A percentile compares a stretch with the other conserved stretches of the same genome.
Conservation (phyloP, 2,797 vertebrate species). For the Falco rusticolus region DNA sequence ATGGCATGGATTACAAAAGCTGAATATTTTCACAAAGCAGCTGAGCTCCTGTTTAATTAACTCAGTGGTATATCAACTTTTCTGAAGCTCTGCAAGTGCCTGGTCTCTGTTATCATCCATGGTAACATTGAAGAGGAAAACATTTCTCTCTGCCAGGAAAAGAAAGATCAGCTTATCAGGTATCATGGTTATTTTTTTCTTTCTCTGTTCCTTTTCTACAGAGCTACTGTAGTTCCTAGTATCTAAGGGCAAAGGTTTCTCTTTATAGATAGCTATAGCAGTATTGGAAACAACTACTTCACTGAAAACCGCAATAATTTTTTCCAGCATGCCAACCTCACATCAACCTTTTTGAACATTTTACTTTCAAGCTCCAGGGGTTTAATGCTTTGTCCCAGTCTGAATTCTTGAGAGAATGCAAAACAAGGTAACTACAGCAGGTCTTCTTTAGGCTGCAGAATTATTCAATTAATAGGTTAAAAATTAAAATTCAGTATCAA, state of each 20-base stretch:
- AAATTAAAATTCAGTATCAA: neutral
- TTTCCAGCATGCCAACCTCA: neutral
- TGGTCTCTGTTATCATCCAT: neutral
- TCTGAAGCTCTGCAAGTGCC: neutral
- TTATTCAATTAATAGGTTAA: neutral
- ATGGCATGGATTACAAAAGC: neutral
- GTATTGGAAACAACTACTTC: neutral
- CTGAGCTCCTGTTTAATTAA: neutral
- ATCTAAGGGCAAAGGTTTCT: neutral
- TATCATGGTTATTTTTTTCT: neutral
- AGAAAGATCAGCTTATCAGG: neutral
- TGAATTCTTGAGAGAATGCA: neutral
- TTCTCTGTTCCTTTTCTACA: neutral
- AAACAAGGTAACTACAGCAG: neutral
- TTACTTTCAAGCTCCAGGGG: neutral
- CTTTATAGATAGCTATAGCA: neutral
- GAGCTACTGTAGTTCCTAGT: neutral
- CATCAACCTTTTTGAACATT: neutral
- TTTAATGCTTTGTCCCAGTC: neutral
- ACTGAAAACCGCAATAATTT: neutral
- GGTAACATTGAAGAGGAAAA: neutral
- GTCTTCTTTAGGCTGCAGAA: neutral
- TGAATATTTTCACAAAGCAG: neutral
- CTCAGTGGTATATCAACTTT: neutral
- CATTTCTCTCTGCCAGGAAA: neutral